Evolutionary conservation across 2,797 vertebrate genomes (phyloP).

Genomic region (Labeo calbasu): DNA sequence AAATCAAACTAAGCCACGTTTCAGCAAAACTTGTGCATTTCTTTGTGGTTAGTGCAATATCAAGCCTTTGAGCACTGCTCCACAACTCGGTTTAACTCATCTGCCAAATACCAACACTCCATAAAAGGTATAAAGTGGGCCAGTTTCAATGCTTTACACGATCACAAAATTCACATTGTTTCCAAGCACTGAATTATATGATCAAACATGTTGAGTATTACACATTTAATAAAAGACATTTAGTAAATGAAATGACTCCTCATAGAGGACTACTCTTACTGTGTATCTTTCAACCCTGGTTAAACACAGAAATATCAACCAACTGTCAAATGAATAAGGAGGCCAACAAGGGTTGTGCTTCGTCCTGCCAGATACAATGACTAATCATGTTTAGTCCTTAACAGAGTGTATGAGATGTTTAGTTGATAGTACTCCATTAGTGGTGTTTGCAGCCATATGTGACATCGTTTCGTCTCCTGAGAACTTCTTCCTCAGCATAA

Average conservation of each 20-base stretch:
- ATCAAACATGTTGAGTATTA: constrained; percentile 43
- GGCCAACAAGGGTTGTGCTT: constrained; percentile 39
- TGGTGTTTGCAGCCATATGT: constrained; percentile 56
- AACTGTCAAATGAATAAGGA: constrained; percentile 32
- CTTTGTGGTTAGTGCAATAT: constrained; percentile 69
- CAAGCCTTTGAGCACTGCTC: constrained; percentile 55
- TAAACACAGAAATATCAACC: constrained; percentile 50
- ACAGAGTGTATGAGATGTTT: constrained; percentile 6
- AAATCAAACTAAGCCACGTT: constrained; percentile 34
- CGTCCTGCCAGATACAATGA: neutral
- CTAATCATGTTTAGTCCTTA: neutral
- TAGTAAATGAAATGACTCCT: constrained; percentile 67
- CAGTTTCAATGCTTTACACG: constrained; percentile 56
- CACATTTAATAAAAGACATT: constrained; percentile 42
- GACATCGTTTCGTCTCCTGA: constrained; percentile 78
- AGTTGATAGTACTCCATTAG: constrained; percentile 12
- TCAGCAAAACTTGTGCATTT: constrained; percentile 59
- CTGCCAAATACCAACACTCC: constrained; percentile 66
- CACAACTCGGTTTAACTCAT: constrained; percentile 56
- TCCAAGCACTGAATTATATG: constrained; percentile 55
- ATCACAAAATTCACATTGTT: constrained; percentile 33
- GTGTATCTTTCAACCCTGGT: constrained; percentile 45
- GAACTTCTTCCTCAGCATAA: constrained; percentile 67
- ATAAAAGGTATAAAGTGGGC: constrained; percentile 55
- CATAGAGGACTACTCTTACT: constrained; percentile 72